Percentiles rank a stretch among this genome's conserved stretches.
Evolutionary conservation across 2,888 invertebrate genomes (phyloP).

Genomic region (Cheilosia soror): DNA sequence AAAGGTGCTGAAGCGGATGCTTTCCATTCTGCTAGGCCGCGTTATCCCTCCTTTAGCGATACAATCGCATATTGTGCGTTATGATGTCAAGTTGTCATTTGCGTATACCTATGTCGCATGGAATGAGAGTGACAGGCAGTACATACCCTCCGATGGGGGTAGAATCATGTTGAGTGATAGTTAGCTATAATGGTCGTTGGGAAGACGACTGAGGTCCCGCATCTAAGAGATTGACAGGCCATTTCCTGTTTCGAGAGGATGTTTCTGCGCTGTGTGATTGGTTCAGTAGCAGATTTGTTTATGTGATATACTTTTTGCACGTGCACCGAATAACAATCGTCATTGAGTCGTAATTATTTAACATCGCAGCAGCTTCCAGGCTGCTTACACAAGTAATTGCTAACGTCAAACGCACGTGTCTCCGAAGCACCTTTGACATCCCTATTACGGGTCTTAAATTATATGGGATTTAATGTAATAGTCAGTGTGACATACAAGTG

Average conservation of each 20-base stretch:
- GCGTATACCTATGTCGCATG: slow-evolving; percentile 12
- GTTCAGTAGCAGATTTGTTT: not conserved
- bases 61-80: slow-evolving; percentile 23
- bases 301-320: not conserved
- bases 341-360: slow-evolving; percentile 40
- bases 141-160: slow-evolving; percentile 10
- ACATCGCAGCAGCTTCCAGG: not conserved
- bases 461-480: too few species aligned
- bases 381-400: slow-evolving; percentile 23
- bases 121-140: not conserved
- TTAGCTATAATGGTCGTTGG: slow-evolving; percentile 25
- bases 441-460: too few species aligned
- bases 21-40: slow-evolving; percentile 26
- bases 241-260: slow-evolving; percentile 29
- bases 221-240: slow-evolving; percentile 47
- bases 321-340: not conserved
- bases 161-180: slow-evolving; percentile 23
- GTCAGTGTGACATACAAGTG: too few species aligned
- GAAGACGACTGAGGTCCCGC: slow-evolving; percentile 10
- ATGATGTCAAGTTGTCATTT: slow-evolving; percentile 41
- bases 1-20: slow-evolving; percentile 24
- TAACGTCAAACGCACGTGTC: slow-evolving; percentile 27
- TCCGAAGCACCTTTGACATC: not conserved
- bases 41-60: not conserved
- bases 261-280: slow-evolving; percentile 1